These are phyloP conservation scores for Ceratothoa steindachneri DNA, from an alignment of 2,888 invertebrate species.

Conservation along the genomic window DNA sequence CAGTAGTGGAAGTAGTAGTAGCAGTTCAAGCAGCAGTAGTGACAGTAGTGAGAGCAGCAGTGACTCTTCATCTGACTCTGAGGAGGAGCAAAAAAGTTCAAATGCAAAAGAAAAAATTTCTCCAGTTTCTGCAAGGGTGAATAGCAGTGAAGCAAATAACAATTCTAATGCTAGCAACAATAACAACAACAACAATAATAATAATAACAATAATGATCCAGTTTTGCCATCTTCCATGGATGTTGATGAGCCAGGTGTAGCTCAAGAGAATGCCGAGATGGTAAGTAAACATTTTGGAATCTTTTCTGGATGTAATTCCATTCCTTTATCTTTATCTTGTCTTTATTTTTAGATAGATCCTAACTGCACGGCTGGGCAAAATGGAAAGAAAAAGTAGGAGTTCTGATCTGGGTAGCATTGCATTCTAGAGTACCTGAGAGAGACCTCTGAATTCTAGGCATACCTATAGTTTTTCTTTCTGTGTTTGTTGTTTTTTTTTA, in stretches of 20 bases:
- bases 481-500: too few relatives aligned
- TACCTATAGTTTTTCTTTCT: too few relatives aligned
- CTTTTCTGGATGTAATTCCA: neutral
- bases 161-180: neutral
- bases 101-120: neutral
- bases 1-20: conserved; percentile 12
- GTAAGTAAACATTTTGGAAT: neutral
- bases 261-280: neutral
- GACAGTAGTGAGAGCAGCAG: conserved; percentile 20
- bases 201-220: neutral
- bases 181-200: neutral
- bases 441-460: too few relatives aligned
- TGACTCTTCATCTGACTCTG: neutral
- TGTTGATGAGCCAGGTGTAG: neutral
- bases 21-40: neutral
- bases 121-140: neutral
- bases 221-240: neutral
- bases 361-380: too few relatives aligned
- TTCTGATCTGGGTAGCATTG: too few relatives aligned
- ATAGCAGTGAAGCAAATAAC: conserved; percentile 3
- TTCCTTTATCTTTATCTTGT: too few relatives aligned
- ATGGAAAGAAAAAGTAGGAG: too few relatives aligned
- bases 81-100: conserved; percentile 25
- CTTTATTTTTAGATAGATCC: too few relatives aligned
- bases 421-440: too few relatives aligned